Evolutionary conservation across 2,888 invertebrate species (phyloP).

Genomic region (Helleia helle): DNA sequence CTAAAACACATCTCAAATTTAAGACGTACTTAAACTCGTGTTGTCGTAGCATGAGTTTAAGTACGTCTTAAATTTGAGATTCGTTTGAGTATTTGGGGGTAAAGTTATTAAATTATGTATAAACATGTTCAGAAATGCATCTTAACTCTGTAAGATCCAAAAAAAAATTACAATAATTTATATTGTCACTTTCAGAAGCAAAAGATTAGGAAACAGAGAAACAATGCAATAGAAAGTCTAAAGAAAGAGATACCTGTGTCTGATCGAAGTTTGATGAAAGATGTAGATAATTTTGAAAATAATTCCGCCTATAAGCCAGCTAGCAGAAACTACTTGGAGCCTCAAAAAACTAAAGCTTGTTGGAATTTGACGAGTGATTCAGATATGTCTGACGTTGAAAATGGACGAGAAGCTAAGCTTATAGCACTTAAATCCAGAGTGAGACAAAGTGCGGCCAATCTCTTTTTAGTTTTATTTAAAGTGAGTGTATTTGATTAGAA

Average conservation of each 20-base stretch:
- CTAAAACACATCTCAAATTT: too few species aligned
- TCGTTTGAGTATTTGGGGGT: too few species aligned
- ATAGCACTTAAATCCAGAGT: conserved; percentile 74
- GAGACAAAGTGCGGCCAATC: conserved; percentile 77
- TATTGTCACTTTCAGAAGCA: conserved; percentile 47
- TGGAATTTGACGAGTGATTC: conserved; percentile 77
- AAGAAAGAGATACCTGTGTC: conserved; percentile 64
- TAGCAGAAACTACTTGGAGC: conserved; percentile 46
- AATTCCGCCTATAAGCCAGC: conserved; percentile 53
- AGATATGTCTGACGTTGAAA: conserved; percentile 78
- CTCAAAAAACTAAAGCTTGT: conserved; percentile 35
- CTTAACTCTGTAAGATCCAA: too few species aligned
- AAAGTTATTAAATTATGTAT: too few species aligned
- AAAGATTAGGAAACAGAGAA: conserved; percentile 60
- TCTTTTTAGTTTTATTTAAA: conserved; percentile 74
- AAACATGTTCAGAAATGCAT: too few species aligned
- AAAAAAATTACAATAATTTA: background rate
- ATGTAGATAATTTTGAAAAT: conserved; percentile 53
- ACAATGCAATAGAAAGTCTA: conserved; percentile 57
- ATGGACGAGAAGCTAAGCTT: conserved; percentile 60
- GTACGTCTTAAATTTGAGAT: too few species aligned
- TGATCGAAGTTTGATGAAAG: conserved; percentile 55
- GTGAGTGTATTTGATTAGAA: conserved; percentile 39
- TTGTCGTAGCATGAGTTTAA: too few species aligned
- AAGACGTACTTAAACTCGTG: too few species aligned